Conservation (phyloP, 2,113 vertebrate species). For the Campylomormyrus tamandua region DNA sequence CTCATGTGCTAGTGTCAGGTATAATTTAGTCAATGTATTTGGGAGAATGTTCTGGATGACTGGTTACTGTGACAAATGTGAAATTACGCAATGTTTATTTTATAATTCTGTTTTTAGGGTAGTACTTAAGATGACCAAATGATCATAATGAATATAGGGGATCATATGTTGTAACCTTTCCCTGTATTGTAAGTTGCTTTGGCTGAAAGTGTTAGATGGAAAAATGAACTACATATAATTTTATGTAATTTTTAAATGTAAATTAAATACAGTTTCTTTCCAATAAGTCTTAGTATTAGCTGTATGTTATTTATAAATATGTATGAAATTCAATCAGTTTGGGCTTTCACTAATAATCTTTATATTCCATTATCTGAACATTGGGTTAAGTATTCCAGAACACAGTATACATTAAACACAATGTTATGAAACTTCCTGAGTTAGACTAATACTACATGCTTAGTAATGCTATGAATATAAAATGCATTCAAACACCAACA, state of each 20-base stretch:
- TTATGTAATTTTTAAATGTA: neutral
- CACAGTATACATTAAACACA: neutral
- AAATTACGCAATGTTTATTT: neutral
- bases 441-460: neutral
- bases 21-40: neutral
- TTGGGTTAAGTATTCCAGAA: neutral
- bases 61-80: neutral
- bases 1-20: neutral
- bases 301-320: neutral
- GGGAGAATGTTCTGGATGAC: neutral
- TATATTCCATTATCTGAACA: neutral
- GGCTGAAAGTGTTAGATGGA: neutral
- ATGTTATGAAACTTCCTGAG: neutral
- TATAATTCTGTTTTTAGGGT: neutral
- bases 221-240: neutral
- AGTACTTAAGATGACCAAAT: neutral
- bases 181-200: neutral
- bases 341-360: neutral
- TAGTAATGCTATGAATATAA: neutral
- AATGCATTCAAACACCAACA: neutral
- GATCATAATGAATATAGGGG: neutral
- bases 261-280: neutral
- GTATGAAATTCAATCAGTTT: neutral
- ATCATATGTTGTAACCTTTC: neutral
- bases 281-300: neutral